Evolutionary conservation across 2,888 invertebrate genomes (phyloP).

Genomic region (Nudaria mundana): DNA sequence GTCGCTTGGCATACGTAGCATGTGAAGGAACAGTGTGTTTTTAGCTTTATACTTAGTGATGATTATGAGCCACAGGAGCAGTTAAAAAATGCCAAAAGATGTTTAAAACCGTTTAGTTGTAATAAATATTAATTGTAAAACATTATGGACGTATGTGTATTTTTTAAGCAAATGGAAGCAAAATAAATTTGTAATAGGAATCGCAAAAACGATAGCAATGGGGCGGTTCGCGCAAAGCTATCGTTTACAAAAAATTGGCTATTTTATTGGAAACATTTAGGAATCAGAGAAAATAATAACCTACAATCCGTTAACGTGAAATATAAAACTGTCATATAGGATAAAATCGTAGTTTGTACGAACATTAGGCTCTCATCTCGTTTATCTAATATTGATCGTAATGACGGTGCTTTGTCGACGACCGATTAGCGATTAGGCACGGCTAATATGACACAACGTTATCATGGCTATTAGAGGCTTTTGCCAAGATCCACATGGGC

Average conservation of each 20-base stretch:
- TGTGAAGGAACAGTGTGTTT: too few relatives aligned
- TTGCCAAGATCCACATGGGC: constrained; percentile 2
- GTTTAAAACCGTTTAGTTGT: too few relatives aligned
- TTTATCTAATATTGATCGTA: constrained; percentile 32
- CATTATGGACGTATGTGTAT: too few relatives aligned
- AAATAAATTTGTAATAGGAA: too few relatives aligned
- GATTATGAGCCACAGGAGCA: too few relatives aligned
- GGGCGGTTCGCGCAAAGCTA: too few relatives aligned
- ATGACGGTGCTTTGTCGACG: constrained; percentile 22
- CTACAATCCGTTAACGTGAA: not conserved
- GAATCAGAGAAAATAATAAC: not conserved
- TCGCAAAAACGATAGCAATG: too few relatives aligned
- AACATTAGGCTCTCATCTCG: constrained; percentile 21
- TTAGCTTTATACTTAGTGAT: too few relatives aligned
- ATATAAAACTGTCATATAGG: not conserved
- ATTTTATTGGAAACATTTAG: not conserved
- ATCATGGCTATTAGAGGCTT: constrained; percentile 9
- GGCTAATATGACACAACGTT: constrained; percentile 14
- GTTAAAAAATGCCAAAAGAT: too few relatives aligned
- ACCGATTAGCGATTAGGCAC: constrained; percentile 13
- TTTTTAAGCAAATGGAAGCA: too few relatives aligned
- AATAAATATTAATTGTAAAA: too few relatives aligned
- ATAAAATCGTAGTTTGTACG: constrained; percentile 20
- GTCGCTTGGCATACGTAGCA: too few relatives aligned
- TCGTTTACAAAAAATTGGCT: not conserved